Conservation (phyloP, 2,797 vertebrate species). For the Acridotheres tristis region DNA sequence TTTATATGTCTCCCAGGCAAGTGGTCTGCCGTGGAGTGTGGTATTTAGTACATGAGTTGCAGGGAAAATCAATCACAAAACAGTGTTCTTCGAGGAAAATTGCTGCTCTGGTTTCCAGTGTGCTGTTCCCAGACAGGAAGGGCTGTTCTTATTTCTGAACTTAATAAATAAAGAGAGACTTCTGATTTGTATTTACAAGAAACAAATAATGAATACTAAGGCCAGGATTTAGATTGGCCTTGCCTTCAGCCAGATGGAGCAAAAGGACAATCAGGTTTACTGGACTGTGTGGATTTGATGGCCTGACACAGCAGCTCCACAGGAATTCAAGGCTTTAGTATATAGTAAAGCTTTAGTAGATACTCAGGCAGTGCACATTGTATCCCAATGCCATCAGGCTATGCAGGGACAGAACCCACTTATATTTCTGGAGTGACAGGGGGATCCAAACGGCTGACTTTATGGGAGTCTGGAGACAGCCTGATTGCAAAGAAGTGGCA, state of each 20-base stretch:
- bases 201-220: background rate
- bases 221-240: background rate
- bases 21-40: fast-evolving
- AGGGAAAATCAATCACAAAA: background rate
- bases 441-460: background rate
- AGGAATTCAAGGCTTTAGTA: background rate
- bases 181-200: background rate
- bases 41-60: background rate
- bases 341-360: background rate
- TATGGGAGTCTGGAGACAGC: background rate
- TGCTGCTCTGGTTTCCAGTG: background rate
- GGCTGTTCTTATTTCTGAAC: background rate
- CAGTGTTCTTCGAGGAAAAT: background rate
- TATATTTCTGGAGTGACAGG: background rate
- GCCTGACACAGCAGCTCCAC: background rate
- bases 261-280: background rate
- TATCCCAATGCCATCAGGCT: background rate
- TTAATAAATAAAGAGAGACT: background rate
- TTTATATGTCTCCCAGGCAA: background rate
- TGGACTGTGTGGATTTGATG: background rate
- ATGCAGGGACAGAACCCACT: background rate
- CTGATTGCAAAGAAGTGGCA: background rate
- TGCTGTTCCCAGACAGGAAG: background rate
- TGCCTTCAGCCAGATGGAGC: background rate
- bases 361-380: too few species aligned